These are phyloP conservation scores for Muscicapa striata DNA, from an alignment of 2,797 vertebrate genomes.

Conservation along the genomic window DNA sequence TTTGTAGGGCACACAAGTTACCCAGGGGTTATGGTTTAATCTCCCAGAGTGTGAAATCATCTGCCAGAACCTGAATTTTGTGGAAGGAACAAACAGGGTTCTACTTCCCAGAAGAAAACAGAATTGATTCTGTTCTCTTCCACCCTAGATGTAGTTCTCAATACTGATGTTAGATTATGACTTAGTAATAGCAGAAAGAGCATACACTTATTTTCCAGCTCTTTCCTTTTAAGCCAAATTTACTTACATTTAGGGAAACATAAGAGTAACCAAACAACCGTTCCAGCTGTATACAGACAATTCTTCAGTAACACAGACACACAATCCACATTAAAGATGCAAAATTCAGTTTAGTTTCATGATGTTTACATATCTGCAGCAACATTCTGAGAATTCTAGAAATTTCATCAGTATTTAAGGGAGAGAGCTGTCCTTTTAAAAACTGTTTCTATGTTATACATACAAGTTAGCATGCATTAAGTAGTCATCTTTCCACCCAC, in stretches of 20 bases:
- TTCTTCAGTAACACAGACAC: background rate
- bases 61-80: background rate
- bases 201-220: background rate
- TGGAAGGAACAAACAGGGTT: background rate
- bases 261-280: background rate
- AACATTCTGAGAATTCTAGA: background rate
- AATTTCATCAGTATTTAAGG: background rate
- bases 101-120: background rate
- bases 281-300: background rate
- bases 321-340: background rate
- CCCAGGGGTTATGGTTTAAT: background rate
- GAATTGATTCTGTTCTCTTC: background rate
- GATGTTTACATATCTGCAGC: background rate
- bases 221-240: background rate
- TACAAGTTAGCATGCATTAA: slow-evolving; percentile 27
- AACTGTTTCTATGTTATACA: background rate
- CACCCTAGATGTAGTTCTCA: background rate
- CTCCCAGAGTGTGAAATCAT: background rate
- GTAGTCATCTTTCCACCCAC: slow-evolving; percentile 31
- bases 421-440: background rate
- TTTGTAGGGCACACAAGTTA: background rate
- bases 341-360: background rate
- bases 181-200: background rate
- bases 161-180: background rate
- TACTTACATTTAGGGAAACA: background rate